Conservation (phyloP, 2,888 invertebrate genomes). For the Parnassius glacialis region DNA sequence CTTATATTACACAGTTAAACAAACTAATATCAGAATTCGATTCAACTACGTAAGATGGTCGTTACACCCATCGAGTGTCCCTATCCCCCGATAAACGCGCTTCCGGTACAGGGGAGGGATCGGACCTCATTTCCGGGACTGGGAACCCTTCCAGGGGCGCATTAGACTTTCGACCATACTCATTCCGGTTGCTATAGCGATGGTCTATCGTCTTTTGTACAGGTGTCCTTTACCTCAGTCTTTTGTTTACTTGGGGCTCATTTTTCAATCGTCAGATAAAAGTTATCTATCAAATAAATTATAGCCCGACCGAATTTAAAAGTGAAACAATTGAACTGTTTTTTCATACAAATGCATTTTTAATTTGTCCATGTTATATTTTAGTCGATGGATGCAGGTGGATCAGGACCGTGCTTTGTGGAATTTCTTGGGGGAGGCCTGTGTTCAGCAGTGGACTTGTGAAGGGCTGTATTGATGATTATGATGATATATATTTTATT, state of each 20-base stretch:
- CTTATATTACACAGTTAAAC: background rate
- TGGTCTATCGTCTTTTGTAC: conserved; percentile 15
- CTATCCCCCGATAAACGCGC: conserved; percentile 32
- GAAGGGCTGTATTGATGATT: too few species aligned
- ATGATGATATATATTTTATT: too few species aligned
- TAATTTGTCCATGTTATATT: too few species aligned
- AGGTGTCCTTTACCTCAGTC: conserved; percentile 5
- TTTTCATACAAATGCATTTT: too few species aligned
- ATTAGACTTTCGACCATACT: conserved; percentile 19
- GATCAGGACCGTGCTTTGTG: too few species aligned
- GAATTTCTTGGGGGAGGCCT: too few species aligned
- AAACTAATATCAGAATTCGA: conserved; percentile 2
- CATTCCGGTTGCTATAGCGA: conserved; percentile 27
- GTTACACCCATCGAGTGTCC: conserved; percentile 38
- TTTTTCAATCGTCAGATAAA: too few species aligned
- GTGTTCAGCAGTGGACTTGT: too few species aligned
- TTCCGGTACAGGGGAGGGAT: conserved; percentile 58
- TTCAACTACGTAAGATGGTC: conserved; percentile 30
- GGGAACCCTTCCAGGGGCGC: conserved; percentile 59
- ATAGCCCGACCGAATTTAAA: too few species aligned
- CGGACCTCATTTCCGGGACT: conserved; percentile 68
- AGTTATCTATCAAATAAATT: too few species aligned
- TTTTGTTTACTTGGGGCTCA: background rate
- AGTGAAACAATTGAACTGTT: too few species aligned
- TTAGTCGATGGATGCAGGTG: too few species aligned